Base-by-base conservation (phyloP, 1,140 invertebrate genomes). In the Harpegnathos saltator region DNA sequence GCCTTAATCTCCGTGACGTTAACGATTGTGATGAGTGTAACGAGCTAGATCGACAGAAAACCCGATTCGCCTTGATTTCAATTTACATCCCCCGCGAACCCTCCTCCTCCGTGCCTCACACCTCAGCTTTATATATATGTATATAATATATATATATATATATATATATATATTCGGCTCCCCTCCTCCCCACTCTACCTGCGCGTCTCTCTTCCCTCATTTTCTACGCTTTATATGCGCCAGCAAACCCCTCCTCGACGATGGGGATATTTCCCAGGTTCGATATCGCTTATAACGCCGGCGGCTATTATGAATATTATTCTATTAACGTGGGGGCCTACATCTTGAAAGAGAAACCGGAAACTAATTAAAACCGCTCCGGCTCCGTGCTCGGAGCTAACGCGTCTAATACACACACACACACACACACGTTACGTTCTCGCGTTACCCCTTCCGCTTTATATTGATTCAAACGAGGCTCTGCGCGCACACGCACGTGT, bases 11-110 rank as follows among this genome's bases (percentile, higher is more conserved):
- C 65, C 56, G 61, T 52, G 71, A 89, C 72, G 77, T 71, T 87
- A 89, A 88, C 88, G 66, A 89, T 90, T 65, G 85, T 68, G 82
- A 82, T 82, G 83, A 89, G 75, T 75, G 77, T 83, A 88, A 86
- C 82, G 63, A 88, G 61, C 58, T 72, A 54, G 73, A 88, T 86
- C 82, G 84, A 85, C 74, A 69, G 29, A 74, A 82, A 66, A 81
- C 26, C 22, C 59, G 66, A 56, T 73, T 74, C 52, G 38, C 58
- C 58, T 82, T 82, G 89, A 86, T 88, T 82, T 86, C 83, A 89
- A 90, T 90, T 82, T 87, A 88, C 52, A 38, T 58, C 78, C 22
- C 33, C 65, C 38, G 38, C 38, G 38, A 44, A 63, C 14, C 68
- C n/a, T 33, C 33, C n/a, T 26, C 66, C 66, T 24, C 24, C 12